Evolutionary conservation across 1,140 invertebrate species (phyloP).

Genomic region (Bombus soroeensis): DNA sequence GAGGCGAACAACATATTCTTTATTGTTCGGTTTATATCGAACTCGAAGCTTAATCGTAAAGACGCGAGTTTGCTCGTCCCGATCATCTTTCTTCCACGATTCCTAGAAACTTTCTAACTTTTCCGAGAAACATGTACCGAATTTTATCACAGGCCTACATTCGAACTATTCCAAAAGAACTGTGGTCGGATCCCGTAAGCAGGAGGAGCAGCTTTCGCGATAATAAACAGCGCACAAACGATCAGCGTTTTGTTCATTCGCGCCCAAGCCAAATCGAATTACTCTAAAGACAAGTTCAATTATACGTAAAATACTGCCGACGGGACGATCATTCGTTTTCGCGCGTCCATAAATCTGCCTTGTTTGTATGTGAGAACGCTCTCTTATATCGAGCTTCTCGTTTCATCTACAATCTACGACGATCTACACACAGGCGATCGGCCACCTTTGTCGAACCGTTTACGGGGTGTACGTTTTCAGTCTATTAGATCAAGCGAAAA

Average conservation of each 20-base stretch:
- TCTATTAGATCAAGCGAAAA: background rate
- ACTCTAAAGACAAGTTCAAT: slow-evolving; percentile 16
- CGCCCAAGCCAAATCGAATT: slow-evolving; percentile 22
- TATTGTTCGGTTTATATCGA: too few relatives aligned
- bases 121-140: background rate
- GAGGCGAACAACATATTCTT: too few relatives aligned
- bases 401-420: background rate
- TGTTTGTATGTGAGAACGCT: slow-evolving; percentile 1
- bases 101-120: background rate
- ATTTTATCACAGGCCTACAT: background rate
- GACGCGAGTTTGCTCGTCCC: too few relatives aligned
- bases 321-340: slow-evolving; percentile 3
- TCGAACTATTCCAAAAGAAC: background rate
- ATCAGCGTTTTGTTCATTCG: slow-evolving; percentile 23
- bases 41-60: too few relatives aligned
- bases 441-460: background rate
- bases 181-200: background rate
- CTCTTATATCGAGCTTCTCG: slow-evolving; percentile 1
- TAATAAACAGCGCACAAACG: slow-evolving; percentile 19
- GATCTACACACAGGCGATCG: background rate
- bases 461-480: background rate
- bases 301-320: slow-evolving; percentile 19
- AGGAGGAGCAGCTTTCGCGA: background rate
- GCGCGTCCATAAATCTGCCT: slow-evolving; percentile 15
- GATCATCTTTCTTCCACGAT: background rate